A percentile compares a stretch with the other conserved stretches of the same genome.
phyloP scores from a whole-genome alignment of 2,113 vertebrate genomes.

The Ptychochromis oligacanthus region DNA sequence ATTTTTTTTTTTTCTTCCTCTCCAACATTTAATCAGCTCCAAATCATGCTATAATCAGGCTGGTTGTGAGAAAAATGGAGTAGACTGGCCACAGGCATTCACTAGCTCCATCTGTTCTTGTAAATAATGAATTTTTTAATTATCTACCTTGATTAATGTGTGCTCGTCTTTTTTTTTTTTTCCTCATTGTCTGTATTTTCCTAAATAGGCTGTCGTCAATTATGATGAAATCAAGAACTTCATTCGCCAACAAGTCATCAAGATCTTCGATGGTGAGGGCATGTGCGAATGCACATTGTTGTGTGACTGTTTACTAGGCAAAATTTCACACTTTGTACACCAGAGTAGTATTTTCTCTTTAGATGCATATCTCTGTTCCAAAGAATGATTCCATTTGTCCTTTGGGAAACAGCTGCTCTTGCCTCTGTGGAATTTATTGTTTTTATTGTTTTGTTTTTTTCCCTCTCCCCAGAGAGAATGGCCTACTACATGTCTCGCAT shows the following conservation, averaged over 20 bases:
- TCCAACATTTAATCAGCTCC: constrained; percentile 9
- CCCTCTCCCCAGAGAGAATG: constrained; percentile 88
- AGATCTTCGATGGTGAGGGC: constrained; percentile 92
- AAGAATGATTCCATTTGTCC: background rate
- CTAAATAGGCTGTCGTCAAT: constrained; percentile 88
- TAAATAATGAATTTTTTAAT: constrained; percentile 61
- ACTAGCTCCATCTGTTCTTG: constrained; percentile 40
- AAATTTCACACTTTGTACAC: background rate
- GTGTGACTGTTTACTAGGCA: background rate
- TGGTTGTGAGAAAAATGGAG: constrained; percentile 2
- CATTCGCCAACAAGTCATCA: constrained; percentile 94
- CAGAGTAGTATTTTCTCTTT: background rate
- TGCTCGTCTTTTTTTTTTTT: background rate
- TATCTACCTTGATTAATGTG: constrained; percentile 45
- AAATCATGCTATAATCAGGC: background rate
- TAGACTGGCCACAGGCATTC: constrained; percentile 19
- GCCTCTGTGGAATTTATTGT: background rate
- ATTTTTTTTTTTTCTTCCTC: background rate
- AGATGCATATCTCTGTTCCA: constrained; percentile 2
- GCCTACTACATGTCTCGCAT: constrained; percentile 92
- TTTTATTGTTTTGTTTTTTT: background rate
- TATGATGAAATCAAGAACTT: constrained; percentile 94
- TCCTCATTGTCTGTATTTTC: background rate
- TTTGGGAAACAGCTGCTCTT: background rate
- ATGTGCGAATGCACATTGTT: background rate